Evolutionary conservation across 2,888 invertebrate species (phyloP).

Genomic region (Drosophila neonasuta): DNA sequence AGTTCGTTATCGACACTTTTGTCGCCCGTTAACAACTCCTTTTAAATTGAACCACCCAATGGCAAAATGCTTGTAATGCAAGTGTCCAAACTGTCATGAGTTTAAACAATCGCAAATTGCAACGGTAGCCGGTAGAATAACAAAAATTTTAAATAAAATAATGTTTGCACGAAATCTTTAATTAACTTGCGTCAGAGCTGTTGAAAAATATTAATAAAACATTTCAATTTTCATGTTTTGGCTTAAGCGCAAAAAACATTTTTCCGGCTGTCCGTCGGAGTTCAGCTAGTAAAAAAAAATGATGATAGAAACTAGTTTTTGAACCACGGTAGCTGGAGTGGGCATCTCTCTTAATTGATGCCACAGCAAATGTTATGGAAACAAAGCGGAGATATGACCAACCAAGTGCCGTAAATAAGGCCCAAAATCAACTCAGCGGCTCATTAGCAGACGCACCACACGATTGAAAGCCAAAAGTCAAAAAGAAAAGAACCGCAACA

Average conservation of each 20-base stretch:
- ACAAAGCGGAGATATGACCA: slow-evolving; percentile 65
- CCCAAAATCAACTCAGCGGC: slow-evolving; percentile 51
- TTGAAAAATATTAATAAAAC: slow-evolving; percentile 74
- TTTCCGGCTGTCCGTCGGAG: slow-evolving; percentile 22
- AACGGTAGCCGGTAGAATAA: slow-evolving; percentile 22
- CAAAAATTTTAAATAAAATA: slow-evolving; percentile 18
- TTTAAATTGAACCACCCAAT: slow-evolving; percentile 32
- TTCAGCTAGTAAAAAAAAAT: not conserved
- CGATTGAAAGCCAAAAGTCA: slow-evolving; percentile 13
- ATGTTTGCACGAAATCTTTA: slow-evolving; percentile 43
- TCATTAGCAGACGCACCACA: slow-evolving; percentile 55
- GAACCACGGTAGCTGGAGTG: slow-evolving; percentile 31
- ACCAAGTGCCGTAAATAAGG: slow-evolving; percentile 61
- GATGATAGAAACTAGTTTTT: slow-evolving; percentile 36
- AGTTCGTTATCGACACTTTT: too few species aligned
- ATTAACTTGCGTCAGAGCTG: slow-evolving; percentile 69
- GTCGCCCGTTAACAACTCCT: too few species aligned
- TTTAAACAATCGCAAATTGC: slow-evolving; percentile 45
- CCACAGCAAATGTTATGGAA: slow-evolving; percentile 67
- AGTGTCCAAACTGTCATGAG: slow-evolving; percentile 56
- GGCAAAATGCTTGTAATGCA: slow-evolving; percentile 35
- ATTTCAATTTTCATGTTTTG: slow-evolving; percentile 67
- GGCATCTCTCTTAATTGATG: slow-evolving; percentile 62
- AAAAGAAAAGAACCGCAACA: slow-evolving; percentile 20
- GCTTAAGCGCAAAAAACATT: slow-evolving; percentile 42